phyloP scores from a whole-genome alignment of 2,113 vertebrate species.

The Antigone vipio region DNA sequence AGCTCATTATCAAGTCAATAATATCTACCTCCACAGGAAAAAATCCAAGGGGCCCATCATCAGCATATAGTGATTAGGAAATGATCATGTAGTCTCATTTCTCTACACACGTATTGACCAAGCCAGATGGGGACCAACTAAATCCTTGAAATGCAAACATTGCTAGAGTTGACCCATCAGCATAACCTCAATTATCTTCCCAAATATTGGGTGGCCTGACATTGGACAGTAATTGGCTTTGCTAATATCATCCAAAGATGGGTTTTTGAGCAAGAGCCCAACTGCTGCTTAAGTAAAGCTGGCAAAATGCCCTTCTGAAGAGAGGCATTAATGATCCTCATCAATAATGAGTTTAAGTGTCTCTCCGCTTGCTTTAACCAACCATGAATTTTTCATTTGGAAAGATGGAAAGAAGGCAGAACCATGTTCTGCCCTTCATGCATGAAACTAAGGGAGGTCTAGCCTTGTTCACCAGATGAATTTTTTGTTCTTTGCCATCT shows the following conservation, averaged over 20 bases:
- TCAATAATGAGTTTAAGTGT: conserved; percentile 32
- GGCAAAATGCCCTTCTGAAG: conserved; percentile 27
- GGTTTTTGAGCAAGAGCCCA: not conserved
- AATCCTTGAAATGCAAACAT: conserved; percentile 8
- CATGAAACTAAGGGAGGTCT: not conserved
- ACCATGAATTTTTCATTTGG: conserved; percentile 25
- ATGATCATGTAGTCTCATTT: not conserved
- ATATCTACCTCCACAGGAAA: not conserved
- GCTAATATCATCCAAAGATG: not conserved
- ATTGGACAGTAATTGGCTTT: not conserved
- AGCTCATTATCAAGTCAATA: not conserved
- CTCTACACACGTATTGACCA: not conserved
- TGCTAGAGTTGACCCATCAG: not conserved
- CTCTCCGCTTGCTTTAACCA: not conserved
- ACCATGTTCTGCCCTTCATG: not conserved
- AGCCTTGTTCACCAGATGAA: not conserved
- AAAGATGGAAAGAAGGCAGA: not conserved
- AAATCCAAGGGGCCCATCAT: not conserved
- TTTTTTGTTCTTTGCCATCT: not conserved
- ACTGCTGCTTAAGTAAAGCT: conserved; percentile 18
- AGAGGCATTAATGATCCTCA: conserved; percentile 2
- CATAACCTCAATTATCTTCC: conserved; percentile 30
- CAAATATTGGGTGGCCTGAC: not conserved
- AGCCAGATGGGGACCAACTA: not conserved
- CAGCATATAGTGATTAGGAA: not conserved